Evolutionary conservation across 2,888 invertebrate species (phyloP), one percentile per base, ranked within the genome.

Genomic region (Colostygia pectinataria): DNA sequence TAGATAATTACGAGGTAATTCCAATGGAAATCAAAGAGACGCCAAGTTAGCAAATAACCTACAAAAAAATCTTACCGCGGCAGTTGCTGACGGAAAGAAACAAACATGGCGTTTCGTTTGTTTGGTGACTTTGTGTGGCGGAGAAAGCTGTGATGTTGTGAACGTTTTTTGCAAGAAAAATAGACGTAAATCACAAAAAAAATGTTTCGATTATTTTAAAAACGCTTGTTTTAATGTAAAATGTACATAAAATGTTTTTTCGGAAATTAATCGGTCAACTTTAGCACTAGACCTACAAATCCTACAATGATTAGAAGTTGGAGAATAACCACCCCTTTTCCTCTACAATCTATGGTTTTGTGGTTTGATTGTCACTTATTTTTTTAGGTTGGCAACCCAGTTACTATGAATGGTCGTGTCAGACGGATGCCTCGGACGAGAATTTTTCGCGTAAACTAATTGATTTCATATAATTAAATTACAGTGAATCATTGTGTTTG

Each of bases 401-500:
- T 79, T 76, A 80, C 73, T 76, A 77, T 81, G 80, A 83, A 76
- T 76, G 87, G 80, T 87, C 83, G 86, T 89, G 88, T 88, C 87
- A 83, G 78, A 74, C 74, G 83, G 76, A 77, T 85, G 85, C 80
- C 77, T 79, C 71, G 81, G 81, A 80, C 79, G 73, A 85, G 80
- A 74, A 69, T 81, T 85, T 62, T 86, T 88, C 77, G 80, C 81
- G 80, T 82, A 85, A 84, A 89, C 74, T 84, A 83, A 63, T 89
- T 87, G 88, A 88, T 87, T 89, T 85, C 77, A 80, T 81, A 51
- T 90, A 90, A 90, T 89, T 89, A 78, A 88, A 90, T 90, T 90
- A 89, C 66, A 80, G 85, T 86, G 80, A 83, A 85, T 79, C 82
- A 69, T 79, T 81, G 80, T 84, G 80, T 78, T 77, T 75, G 72